These are phyloP conservation scores for Sardina pilchardus DNA, from an alignment of 2,113 vertebrate genomes.

Conservation along the genomic window DNA sequence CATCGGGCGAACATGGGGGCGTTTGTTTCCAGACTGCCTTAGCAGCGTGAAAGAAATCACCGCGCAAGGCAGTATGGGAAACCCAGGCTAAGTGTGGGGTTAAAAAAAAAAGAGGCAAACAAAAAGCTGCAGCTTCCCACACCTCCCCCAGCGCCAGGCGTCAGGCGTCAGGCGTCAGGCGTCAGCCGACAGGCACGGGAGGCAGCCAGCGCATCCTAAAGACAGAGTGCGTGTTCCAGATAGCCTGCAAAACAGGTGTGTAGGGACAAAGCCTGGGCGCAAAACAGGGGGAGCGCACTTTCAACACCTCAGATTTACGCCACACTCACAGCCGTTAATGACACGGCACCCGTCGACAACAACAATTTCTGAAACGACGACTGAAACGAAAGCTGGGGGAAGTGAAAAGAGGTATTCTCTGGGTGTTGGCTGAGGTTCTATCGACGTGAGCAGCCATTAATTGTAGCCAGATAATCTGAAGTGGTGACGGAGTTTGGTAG, in stretches of 20 bases:
- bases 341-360: background rate
- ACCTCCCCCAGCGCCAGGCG: background rate
- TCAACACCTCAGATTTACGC: background rate
- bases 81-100: too few species aligned
- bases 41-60: too few species aligned
- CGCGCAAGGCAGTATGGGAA: too few species aligned
- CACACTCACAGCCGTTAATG: background rate
- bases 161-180: background rate
- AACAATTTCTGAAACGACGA: background rate
- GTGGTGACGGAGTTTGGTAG: background rate
- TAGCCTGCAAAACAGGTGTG: conserved; percentile 3
- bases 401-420: background rate
- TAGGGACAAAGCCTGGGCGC: background rate
- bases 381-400: background rate
- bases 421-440: background rate
- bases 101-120: background rate
- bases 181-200: background rate
- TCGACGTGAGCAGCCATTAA: background rate
- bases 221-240: background rate
- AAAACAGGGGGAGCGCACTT: background rate
- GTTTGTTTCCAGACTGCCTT: too few species aligned
- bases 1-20: too few species aligned
- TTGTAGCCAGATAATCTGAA: conserved; percentile 7
- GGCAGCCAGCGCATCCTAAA: background rate
- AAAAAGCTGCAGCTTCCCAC: background rate